Evolutionary conservation across 2,888 invertebrate species (phyloP).

Genomic region (Colletes collaris): DNA sequence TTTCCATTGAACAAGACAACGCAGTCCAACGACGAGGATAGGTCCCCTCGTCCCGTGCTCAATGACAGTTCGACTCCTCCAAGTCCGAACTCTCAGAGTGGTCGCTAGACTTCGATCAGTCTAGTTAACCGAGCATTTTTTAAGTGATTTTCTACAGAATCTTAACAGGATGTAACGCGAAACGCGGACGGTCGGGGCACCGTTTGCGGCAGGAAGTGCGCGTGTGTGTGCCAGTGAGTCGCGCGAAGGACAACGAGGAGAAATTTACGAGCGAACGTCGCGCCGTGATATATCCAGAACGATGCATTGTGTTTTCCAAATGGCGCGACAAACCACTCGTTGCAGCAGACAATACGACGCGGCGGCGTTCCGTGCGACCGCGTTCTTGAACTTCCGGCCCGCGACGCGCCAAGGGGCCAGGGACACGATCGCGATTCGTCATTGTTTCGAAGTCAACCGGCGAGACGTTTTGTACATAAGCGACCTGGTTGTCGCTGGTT

Average conservation of each 20-base stretch:
- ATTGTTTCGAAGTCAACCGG: constrained; percentile 10
- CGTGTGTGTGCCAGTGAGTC: constrained; percentile 21
- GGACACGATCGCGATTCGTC: constrained; percentile 40
- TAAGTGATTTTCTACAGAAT: constrained; percentile 75
- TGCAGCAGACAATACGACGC: constrained; percentile 57
- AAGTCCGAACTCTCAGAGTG: background rate
- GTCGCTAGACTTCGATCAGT: constrained; percentile 9
- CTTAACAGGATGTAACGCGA: constrained; percentile 57
- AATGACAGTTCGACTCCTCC: constrained; percentile 6
- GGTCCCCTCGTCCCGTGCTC: background rate
- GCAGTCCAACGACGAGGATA: background rate
- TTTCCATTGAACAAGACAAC: constrained; percentile 10
- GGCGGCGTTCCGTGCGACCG: constrained; percentile 60
- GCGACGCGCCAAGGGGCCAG: constrained; percentile 25
- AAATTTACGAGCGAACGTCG: constrained; percentile 69
- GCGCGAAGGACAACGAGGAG: background rate
- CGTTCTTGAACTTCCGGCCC: constrained; percentile 55
- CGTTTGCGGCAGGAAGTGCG: background rate
- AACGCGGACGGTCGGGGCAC: constrained; percentile 9
- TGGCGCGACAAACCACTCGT: constrained; percentile 67
- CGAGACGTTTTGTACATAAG: constrained; percentile 49
- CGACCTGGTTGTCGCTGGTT: background rate
- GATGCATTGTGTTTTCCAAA: constrained; percentile 73
- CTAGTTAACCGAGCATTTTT: constrained; percentile 66
- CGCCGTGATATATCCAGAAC: constrained; percentile 18